These are phyloP conservation scores for Lutjanus argentimaculatus DNA, from an alignment of 2,797 vertebrate genomes.

Conservation along the genomic window DNA sequence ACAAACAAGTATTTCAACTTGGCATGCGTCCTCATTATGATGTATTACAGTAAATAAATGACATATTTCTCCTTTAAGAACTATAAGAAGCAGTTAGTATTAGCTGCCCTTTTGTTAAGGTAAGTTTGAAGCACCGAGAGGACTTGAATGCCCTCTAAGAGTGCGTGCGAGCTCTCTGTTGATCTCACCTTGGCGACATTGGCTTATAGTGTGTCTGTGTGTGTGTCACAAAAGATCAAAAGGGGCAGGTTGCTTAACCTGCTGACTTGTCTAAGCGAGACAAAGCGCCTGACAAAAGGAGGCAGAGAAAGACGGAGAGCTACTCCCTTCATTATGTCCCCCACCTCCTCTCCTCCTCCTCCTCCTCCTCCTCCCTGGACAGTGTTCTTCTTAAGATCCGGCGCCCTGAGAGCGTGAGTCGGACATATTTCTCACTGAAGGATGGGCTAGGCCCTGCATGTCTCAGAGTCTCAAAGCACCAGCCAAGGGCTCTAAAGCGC, in stretches of 20 bases:
- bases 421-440: constrained; percentile 78
- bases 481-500: constrained; percentile 74
- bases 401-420: constrained; percentile 74
- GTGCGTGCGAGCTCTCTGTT: constrained; percentile 59
- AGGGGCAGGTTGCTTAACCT: constrained; percentile 87
- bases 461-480: constrained; percentile 78
- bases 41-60: too few species aligned
- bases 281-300: constrained; percentile 86
- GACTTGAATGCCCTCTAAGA: constrained; percentile 36
- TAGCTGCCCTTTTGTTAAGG: constrained; percentile 58
- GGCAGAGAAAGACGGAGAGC: constrained; percentile 79
- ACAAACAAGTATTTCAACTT: too few species aligned
- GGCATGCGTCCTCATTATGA: too few species aligned
- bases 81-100: constrained; percentile 49
- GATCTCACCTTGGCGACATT: constrained; percentile 64
- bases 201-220: constrained; percentile 54
- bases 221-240: constrained; percentile 82
- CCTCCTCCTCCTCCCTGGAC: constrained; percentile 63
- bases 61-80: constrained; percentile 16
- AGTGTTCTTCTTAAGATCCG: constrained; percentile 81
- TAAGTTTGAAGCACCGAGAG: constrained; percentile 61
- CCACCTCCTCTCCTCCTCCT: constrained; percentile 40
- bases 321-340: constrained; percentile 84
- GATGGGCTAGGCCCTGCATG: constrained; percentile 65
- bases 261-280: constrained; percentile 92